These are phyloP conservation scores for Macroramphosus scolopax DNA, from an alignment of 2,797 vertebrate species.

Conservation along the genomic window DNA sequence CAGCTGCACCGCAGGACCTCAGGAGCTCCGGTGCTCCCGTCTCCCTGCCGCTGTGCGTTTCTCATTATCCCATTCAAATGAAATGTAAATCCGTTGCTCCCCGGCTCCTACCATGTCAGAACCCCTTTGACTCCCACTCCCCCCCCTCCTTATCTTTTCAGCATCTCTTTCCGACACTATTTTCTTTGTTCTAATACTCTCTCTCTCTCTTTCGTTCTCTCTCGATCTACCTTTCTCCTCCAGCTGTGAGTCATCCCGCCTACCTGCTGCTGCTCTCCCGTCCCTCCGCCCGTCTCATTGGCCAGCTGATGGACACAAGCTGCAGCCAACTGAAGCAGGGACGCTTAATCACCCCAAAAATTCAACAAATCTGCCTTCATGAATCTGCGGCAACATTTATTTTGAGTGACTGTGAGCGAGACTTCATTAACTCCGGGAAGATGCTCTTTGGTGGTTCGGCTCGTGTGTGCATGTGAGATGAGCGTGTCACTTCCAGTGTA, in stretches of 20 bases:
- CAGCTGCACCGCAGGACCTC: slow-evolving; percentile 21
- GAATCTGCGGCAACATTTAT: slow-evolving; percentile 4
- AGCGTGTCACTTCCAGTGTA: slow-evolving; percentile 20
- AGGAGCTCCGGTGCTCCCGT: slow-evolving; percentile 8
- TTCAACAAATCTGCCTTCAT: slow-evolving; percentile 23
- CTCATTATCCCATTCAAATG: slow-evolving; percentile 61
- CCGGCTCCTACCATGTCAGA: slow-evolving; percentile 41
- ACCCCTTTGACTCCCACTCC: slow-evolving; percentile 41
- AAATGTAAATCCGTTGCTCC: slow-evolving; percentile 59
- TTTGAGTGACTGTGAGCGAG: slow-evolving; percentile 5
- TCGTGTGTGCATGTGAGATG: slow-evolving; percentile 3
- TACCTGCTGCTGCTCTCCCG: too few relatives aligned
- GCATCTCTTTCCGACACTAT: slow-evolving; percentile 9
- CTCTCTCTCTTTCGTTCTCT: slow-evolving; percentile 7
- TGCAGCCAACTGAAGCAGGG: slow-evolving; percentile 8
- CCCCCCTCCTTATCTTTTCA: slow-evolving; percentile 25
- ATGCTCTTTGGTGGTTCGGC: slow-evolving; percentile 2
- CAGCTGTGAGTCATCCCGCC: too few relatives aligned
- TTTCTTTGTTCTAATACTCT: slow-evolving; percentile 10
- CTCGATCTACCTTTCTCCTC: slow-evolving; percentile 12
- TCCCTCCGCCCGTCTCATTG: slow-evolving; percentile 2
- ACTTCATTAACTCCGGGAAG: slow-evolving; percentile 36
- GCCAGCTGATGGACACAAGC: slow-evolving; percentile 19
- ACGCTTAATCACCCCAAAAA: slow-evolving; percentile 20
- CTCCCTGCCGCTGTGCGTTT: slow-evolving; percentile 5